Evolutionary conservation across 2,113 vertebrate species (phyloP).

Genomic region (Vidua chalybeata): DNA sequence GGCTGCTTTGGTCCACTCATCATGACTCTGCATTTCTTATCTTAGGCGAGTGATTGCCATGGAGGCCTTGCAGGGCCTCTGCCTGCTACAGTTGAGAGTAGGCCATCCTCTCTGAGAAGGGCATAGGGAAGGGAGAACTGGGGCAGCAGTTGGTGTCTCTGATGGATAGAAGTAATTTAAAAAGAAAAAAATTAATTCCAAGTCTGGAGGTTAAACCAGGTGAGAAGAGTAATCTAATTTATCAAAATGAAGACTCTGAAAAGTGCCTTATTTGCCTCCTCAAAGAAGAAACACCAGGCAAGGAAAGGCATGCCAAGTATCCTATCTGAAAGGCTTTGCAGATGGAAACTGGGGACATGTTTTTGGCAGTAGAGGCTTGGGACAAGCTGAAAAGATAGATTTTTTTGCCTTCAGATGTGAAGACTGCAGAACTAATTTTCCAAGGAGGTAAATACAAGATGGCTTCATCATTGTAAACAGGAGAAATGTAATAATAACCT

Average conservation of each 20-base stretch:
- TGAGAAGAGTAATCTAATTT: not conserved
- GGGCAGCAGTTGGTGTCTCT: not conserved
- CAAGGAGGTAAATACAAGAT: not conserved
- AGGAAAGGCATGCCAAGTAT: not conserved
- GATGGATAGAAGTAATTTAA: not conserved
- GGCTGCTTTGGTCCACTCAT: too few species aligned
- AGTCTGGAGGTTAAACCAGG: not conserved
- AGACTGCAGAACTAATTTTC: not conserved
- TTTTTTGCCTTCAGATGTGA: not conserved
- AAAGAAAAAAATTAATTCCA: not conserved
- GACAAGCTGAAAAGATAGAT: not conserved
- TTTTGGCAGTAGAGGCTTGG: not conserved
- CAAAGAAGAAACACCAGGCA: not conserved
- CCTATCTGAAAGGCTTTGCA: not conserved
- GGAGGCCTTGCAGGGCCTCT: too few species aligned
- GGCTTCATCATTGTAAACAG: not conserved
- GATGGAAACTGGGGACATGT: not conserved
- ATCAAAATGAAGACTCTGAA: not conserved
- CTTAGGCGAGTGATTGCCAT: too few species aligned
- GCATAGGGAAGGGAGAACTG: not conserved
- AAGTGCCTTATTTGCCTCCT: not conserved
- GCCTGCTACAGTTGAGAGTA: not conserved
- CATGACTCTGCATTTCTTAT: too few species aligned
- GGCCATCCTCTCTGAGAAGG: not conserved
- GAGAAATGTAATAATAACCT: not conserved